A percentile compares a stretch with the other conserved stretches of the same genome.
phyloP scores from a whole-genome alignment of 2,888 invertebrate genomes.

The Halictus quadricinctus region DNA sequence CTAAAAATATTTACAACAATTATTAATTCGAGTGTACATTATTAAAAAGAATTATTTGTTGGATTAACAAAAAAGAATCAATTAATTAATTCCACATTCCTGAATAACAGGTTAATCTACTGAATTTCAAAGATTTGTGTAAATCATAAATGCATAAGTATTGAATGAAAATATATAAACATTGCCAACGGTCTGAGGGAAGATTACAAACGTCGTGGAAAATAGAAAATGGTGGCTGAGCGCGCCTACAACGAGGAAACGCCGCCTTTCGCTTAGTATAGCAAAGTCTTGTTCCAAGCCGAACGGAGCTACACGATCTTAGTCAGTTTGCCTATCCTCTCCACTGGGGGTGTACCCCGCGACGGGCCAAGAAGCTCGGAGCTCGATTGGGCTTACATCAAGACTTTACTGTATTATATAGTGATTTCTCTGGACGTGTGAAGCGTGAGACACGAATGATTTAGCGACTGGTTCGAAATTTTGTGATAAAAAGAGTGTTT shows the following conservation, averaged over 20 bases:
- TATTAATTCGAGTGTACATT: not conserved
- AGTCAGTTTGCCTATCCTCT: too few relatives aligned
- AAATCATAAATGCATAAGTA: not conserved
- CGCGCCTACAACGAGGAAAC: not conserved
- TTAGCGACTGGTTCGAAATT: conserved; percentile 39
- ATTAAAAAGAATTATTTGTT: not conserved
- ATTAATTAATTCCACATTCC: not conserved
- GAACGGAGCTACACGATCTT: too few relatives aligned
- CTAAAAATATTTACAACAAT: too few relatives aligned
- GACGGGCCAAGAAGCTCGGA: too few relatives aligned
- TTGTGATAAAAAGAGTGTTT: conserved; percentile 50
- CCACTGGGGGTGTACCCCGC: too few relatives aligned
- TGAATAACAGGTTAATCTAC: not conserved
- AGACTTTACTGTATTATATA: not conserved
- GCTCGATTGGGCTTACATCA: too few relatives aligned
- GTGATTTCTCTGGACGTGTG: not conserved
- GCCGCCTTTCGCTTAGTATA: not conserved
- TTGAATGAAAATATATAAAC: not conserved
- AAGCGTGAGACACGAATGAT: conserved; percentile 12
- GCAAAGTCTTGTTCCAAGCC: too few relatives aligned
- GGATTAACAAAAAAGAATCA: not conserved
- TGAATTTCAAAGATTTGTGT: not conserved
- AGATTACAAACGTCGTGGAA: not conserved
- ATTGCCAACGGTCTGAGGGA: not conserved
- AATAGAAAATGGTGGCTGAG: not conserved